Conservation (phyloP, 1,140 invertebrate species). For the Scaptomyza montana region DNA sequence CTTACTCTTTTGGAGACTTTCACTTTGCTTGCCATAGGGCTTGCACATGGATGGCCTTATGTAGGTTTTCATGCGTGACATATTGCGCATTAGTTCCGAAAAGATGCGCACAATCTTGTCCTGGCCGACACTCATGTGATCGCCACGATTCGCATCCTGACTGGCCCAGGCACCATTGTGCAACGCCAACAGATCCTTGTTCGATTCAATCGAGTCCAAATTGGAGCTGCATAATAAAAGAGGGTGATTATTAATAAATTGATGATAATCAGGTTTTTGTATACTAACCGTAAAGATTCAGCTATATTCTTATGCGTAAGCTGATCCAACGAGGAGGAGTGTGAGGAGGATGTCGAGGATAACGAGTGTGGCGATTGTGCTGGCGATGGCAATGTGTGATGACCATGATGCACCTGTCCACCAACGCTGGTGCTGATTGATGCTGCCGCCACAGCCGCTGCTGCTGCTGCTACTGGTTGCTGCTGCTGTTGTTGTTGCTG, state of each 20-base stretch:
- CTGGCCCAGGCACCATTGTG: constrained; percentile 88
- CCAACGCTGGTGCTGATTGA: constrained; percentile 20
- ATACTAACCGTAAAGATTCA: constrained; percentile 71
- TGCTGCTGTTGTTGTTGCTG: constrained; percentile 34
- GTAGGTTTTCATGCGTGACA: constrained; percentile 93
- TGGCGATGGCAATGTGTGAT: constrained; percentile 72
- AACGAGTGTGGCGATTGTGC: constrained; percentile 77
- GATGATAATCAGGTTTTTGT: neutral
- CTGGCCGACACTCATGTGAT: constrained; percentile 86
- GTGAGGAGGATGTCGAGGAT: constrained; percentile 79
- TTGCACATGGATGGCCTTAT: constrained; percentile 94
- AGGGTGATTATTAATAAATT: neutral
- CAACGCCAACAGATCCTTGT: constrained; percentile 88
- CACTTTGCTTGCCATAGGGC: constrained; percentile 94
- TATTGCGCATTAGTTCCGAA: constrained; percentile 92
- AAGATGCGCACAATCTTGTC: constrained; percentile 93
- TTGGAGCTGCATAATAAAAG: constrained; percentile 57
- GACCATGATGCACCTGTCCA: constrained; percentile 56
- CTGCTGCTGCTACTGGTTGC: constrained; percentile 35
- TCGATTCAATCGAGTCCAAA: constrained; percentile 84
- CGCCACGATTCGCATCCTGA: constrained; percentile 60
- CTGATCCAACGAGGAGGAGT: constrained; percentile 73
- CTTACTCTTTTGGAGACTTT: constrained; percentile 93
- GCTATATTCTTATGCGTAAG: constrained; percentile 70
- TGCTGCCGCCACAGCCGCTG: constrained; percentile 18